Conservation (phyloP, 2,797 vertebrate species). For the Eulemur rubriventer region DNA sequence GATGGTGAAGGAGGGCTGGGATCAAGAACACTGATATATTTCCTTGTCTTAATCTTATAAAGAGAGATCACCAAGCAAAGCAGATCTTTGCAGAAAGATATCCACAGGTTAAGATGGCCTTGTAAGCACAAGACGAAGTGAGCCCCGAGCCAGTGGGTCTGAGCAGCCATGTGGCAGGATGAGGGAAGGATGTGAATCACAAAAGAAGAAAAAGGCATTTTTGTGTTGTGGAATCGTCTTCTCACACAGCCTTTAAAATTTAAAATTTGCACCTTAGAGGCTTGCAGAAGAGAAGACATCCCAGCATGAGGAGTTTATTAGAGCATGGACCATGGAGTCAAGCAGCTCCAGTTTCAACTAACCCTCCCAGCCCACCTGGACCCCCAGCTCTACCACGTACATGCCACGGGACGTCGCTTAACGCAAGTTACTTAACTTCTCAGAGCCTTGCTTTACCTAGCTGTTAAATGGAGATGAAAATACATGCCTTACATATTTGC, state of each 20-base stretch:
- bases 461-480: not conserved
- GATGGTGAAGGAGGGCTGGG: not conserved
- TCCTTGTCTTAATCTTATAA: not conserved
- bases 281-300: not conserved
- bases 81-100: not conserved
- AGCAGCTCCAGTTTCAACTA: not conserved
- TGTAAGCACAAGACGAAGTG: not conserved
- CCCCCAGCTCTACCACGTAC: not conserved
- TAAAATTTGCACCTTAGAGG: not conserved
- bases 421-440: not conserved
- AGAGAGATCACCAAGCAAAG: not conserved
- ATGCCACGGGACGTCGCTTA: not conserved
- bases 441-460: not conserved
- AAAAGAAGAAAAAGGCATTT: not conserved
- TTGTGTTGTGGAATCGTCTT: not conserved
- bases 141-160: not conserved
- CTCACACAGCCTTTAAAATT: not conserved
- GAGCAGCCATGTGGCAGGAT: not conserved
- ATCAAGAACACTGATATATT: not conserved
- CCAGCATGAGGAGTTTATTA: not conserved
- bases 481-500: not conserved
- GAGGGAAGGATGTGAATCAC: not conserved
- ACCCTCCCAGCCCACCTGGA: not conserved
- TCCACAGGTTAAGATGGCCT: not conserved
- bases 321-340: not conserved